These are phyloP conservation scores for Strix aluco DNA, from an alignment of 2,113 vertebrate genomes.

Conservation along the genomic window DNA sequence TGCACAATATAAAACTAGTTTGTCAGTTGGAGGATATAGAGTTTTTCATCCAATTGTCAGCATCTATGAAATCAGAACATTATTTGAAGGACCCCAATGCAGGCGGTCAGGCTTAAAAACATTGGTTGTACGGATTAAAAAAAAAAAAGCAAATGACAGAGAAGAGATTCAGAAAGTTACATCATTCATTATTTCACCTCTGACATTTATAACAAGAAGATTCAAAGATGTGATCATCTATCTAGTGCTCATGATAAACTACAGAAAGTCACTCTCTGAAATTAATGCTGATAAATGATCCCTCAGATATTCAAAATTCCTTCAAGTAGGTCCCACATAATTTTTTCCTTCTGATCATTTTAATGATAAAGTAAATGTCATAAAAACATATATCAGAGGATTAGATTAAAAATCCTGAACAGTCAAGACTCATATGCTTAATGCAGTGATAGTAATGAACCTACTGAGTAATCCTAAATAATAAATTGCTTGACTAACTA, in stretches of 20 bases:
- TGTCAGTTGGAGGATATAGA: not conserved
- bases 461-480: not conserved
- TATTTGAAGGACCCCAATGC: not conserved
- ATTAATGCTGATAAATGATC: not conserved
- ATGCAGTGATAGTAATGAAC: not conserved
- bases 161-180: not conserved
- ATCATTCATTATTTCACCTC: not conserved
- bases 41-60: not conserved
- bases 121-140: not conserved
- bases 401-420: not conserved
- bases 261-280: not conserved
- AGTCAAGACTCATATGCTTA: not conserved
- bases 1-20: not conserved
- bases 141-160: not conserved
- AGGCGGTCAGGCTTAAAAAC: not conserved
- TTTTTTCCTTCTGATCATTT: not conserved
- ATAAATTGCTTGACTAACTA: not conserved
- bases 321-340: not conserved
- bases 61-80: not conserved
- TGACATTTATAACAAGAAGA: not conserved
- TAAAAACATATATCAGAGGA: slow-evolving; percentile 10
- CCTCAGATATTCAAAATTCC: not conserved
- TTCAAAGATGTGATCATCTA: not conserved
- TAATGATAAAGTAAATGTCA: not conserved
- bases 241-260: not conserved